Percentiles rank a stretch among this genome's conserved stretches.
Conservation (phyloP, 2,113 vertebrate species). For the Ranitomeya variabilis region DNA sequence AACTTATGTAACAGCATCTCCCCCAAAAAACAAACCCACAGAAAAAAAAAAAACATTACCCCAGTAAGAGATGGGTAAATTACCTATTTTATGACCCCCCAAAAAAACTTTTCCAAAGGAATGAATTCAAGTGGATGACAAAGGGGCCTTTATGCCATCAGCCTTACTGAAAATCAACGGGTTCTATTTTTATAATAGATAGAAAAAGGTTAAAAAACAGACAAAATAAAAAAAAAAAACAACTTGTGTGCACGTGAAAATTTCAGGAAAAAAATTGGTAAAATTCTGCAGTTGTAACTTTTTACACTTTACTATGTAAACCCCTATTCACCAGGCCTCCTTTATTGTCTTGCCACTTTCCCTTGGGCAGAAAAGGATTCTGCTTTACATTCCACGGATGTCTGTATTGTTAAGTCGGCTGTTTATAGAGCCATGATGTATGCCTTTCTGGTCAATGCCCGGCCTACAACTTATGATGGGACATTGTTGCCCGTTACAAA, state of each 20-base stretch:
- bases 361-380: conserved; percentile 29
- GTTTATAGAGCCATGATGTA: conserved; percentile 54
- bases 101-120: background rate
- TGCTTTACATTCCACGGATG: conserved; percentile 49
- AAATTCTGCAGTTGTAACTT: background rate
- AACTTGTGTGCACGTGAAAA: background rate
- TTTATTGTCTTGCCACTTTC: conserved; percentile 33
- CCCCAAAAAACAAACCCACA: too few relatives aligned
- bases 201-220: background rate
- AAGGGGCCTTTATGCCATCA: background rate
- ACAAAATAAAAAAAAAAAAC: background rate
- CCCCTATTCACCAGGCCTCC: conserved; percentile 12
- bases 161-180: background rate
- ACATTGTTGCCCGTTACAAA: conserved; percentile 50
- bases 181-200: background rate
- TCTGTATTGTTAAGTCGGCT: conserved; percentile 48
- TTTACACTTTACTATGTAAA: conserved; percentile 13
- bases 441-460: conserved; percentile 44
- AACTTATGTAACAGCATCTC: too few relatives aligned
- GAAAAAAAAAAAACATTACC: too few relatives aligned
- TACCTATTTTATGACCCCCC: background rate
- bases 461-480: conserved; percentile 40
- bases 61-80: too few relatives aligned
- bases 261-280: background rate
- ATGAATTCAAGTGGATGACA: background rate